Base-by-base conservation (phyloP, 2,888 invertebrate species). In the Epinotia brunnichana region DNA sequence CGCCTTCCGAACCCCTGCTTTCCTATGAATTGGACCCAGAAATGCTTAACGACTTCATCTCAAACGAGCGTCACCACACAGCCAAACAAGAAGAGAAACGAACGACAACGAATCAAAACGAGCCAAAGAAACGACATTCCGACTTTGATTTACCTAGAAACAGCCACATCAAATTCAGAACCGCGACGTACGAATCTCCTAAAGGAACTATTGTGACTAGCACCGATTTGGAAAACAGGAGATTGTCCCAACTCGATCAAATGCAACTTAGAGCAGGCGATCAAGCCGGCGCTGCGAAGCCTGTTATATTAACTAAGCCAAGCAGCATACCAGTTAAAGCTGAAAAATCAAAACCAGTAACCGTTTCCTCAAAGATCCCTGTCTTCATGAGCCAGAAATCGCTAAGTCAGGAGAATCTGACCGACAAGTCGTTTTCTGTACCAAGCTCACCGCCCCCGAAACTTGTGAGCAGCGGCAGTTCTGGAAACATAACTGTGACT, bases 151-250 rank as follows among this genome's bases (percentile, higher is more conserved):
- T 94, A 77, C 94, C 94, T 41, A 85, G 94, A 80, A 94, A 94
- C 83, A 92, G 94, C 74, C 94, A 94, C 78, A 95, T 95, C 76
- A 93, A 95, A 82, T 95, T 95, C 85, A 92, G 95, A 21, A 95
- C 95, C 39, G 94, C 95, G 0, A 95, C 95, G 13, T 95, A 95
- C 81, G 95, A 95, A 90, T 91, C 94, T 77, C 92, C 94, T 3
- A 91, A 94, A 76, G 94, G 93, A 76, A 92, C 94, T 0, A 94
- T 95, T 57, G 93, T 93, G 0, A 91, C 92, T 0, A 92, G 93
- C 79, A 93, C 93, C n/a, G 93, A 92, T 76, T 59, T 94, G 61
- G 93, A 93, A 75, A 95, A 94, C 80, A 90, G 95, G 77, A 89
- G 95, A 77, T 82, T 94, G 21, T 95, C 95, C 13, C 95, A 95